Evolutionary conservation across 2,888 invertebrate species (phyloP).

Genomic region (Timema podura): DNA sequence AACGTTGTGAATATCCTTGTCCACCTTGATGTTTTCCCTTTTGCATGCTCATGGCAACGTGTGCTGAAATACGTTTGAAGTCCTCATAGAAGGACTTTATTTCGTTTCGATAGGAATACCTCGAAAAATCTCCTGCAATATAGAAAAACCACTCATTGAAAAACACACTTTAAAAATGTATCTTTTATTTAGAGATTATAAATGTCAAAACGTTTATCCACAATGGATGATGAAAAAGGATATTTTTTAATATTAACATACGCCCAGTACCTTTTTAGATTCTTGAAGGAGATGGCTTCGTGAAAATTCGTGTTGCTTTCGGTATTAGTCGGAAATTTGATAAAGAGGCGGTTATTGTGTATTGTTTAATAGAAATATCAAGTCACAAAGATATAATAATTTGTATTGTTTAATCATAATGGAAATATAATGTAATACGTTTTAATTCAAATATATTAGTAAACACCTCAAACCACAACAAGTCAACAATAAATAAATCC

Average conservation of each 20-base stretch:
- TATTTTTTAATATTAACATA: conserved; percentile 29
- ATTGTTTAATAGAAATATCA: neutral
- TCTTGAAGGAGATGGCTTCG: conserved; percentile 35
- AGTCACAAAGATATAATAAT: conserved; percentile 1
- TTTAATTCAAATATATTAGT: too few relatives aligned
- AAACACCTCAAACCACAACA: too few relatives aligned
- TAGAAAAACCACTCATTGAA: conserved; percentile 23
- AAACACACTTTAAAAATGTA: conserved; percentile 21
- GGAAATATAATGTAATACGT: too few relatives aligned
- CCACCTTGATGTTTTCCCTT: conserved; percentile 34
- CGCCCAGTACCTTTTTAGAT: conserved; percentile 32
- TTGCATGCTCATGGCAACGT: conserved; percentile 38
- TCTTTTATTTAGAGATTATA: conserved; percentile 23
- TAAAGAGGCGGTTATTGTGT: conserved; percentile 26
- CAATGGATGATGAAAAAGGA: conserved; percentile 33
- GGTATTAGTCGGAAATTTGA: conserved; percentile 29
- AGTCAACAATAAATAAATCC: too few relatives aligned
- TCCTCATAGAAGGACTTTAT: conserved; percentile 36
- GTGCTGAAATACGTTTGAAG: conserved; percentile 35
- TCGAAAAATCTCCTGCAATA: conserved; percentile 32
- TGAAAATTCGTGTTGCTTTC: conserved; percentile 31
- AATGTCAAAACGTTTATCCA: conserved; percentile 22
- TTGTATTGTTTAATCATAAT: neutral
- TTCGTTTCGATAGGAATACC: conserved; percentile 31
- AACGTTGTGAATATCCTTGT: conserved; percentile 28